Evolutionary conservation across 2,113 vertebrate genomes (phyloP).

Genomic region (Ophiodon elongatus): DNA sequence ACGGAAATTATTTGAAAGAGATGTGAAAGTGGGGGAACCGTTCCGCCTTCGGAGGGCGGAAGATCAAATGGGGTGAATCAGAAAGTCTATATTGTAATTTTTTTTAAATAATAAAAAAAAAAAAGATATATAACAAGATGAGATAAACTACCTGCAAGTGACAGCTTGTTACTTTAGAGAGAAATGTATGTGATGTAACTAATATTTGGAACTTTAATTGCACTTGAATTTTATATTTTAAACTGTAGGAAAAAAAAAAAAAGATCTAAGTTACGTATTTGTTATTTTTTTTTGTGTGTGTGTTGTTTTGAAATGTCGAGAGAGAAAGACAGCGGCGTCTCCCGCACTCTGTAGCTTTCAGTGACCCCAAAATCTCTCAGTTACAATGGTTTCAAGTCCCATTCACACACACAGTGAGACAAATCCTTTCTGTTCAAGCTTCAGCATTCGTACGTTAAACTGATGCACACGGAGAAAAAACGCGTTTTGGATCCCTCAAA

Average conservation of each 20-base stretch:
- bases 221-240: constrained; percentile 89
- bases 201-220: constrained; percentile 89
- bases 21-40: constrained; percentile 36
- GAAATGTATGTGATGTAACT: constrained; percentile 84
- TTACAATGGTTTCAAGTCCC: constrained; percentile 11
- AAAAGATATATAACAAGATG: constrained; percentile 66
- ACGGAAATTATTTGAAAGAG: constrained; percentile 25
- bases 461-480: constrained; percentile 20
- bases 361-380: constrained; percentile 22
- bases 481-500: neutral
- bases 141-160: constrained; percentile 84
- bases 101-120: constrained; percentile 41
- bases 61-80: constrained; percentile 52
- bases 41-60: constrained; percentile 35
- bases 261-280: constrained; percentile 70
- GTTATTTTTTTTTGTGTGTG: constrained; percentile 74
- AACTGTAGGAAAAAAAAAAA: constrained; percentile 75
- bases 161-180: constrained; percentile 80
- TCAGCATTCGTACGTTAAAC: constrained; percentile 16
- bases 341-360: constrained; percentile 43
- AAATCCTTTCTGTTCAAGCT: neutral
- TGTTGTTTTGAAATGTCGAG: constrained; percentile 80
- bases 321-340: constrained; percentile 36
- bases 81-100: constrained; percentile 56
- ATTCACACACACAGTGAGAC: constrained; percentile 1